Evolutionary conservation across 2,888 invertebrate species (phyloP), one percentile per base, ranked within the genome.

Genomic region (Sesia bembeciformis): DNA sequence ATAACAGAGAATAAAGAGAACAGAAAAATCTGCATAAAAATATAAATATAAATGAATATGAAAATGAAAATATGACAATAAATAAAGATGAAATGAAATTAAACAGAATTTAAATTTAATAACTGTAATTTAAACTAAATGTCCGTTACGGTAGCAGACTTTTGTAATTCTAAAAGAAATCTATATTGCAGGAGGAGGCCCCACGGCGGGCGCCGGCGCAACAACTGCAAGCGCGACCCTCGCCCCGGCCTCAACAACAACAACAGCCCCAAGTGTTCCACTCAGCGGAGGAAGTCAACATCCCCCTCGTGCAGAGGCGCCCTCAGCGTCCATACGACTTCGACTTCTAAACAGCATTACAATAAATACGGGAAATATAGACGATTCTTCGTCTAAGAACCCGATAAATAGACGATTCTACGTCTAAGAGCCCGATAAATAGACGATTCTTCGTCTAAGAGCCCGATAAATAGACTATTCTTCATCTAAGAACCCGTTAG

Each of bases 221-320:
- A 46, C 71, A 65, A 56, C 72, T 60, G 70, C 77, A 70, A 67
- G 77, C 58, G 68, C 69, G 61, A 69, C 79, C 70, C 57, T 74
- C 76, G 69, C 72, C 66, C 62, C 63, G 64, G 63, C 74, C 73
- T 54, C 79, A 73, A 49, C 73, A 64, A 60, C 70, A 59, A 55
- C 68, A 62, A 71, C 88, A 90, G 60, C 89, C 90, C 59, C 95
- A 96, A 72, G 95, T 95, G 51, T 96, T 95, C 83, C 93, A 95
- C 67, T 93, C 95, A 49, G 95, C 96, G 3, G 96, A 96, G 76
- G 96, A 96, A 74, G 95, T 96, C 53, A 96, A 96, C 76, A 96
- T 96, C 65, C 95, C 96, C 3, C 90, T 96, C 53, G 94, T 93
- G 58, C 96, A 96, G 74, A 91, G 96, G 72, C 91, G 96, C 67